Evolutionary conservation across 2,113 vertebrate species (phyloP), one percentile per base, ranked within the genome.

Genomic region (Lophochroa leadbeateri): DNA sequence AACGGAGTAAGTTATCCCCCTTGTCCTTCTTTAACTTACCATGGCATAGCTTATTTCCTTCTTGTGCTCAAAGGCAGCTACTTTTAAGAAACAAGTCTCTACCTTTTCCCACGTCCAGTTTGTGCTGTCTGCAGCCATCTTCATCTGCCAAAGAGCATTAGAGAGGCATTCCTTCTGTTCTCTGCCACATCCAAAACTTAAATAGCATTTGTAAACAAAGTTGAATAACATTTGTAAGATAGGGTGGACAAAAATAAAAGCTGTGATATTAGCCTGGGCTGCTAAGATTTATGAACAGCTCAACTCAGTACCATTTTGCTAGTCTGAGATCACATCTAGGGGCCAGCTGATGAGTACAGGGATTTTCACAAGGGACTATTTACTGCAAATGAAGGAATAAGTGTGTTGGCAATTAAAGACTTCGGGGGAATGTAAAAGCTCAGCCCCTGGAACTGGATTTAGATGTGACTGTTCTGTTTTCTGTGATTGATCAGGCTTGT

Each of bases 331-430:
- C 31, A 28, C 41, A 35, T 60, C 31, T 23, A 82, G 44, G 17
- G 23, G 8, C 20, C 52, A 28, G 53, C 41, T 81, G 49, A 49
- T 49, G 55, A 11, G 29, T 71, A 79, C 17, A 87, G 43, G 24
- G 2, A 79, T 94, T 97, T 97, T 94, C 86, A 77, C 72, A 84
- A 47, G 81, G 88, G 60, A 91, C 3, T 46, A n/a, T 95, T 97
- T 96, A 95, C 74, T 65, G 83, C 49, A 97, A 96, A 97, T 88
- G 50, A 94, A 95, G 61, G 43, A 47, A 52, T 96, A 93, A 97
- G 57, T 87, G 50, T 72, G 31, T 77, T 87, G 53, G 21, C 78
- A 95, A 96, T 97, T 97, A 97, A 29, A 97, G 78, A 71, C 83
- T 92, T 96, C 24, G 31, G 58, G 44, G 41, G 70, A 91, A 92